Evolutionary conservation across 2,113 vertebrate species (phyloP), one percentile per base, ranked within the genome.

Genomic region (Ellobius talpinus): DNA sequence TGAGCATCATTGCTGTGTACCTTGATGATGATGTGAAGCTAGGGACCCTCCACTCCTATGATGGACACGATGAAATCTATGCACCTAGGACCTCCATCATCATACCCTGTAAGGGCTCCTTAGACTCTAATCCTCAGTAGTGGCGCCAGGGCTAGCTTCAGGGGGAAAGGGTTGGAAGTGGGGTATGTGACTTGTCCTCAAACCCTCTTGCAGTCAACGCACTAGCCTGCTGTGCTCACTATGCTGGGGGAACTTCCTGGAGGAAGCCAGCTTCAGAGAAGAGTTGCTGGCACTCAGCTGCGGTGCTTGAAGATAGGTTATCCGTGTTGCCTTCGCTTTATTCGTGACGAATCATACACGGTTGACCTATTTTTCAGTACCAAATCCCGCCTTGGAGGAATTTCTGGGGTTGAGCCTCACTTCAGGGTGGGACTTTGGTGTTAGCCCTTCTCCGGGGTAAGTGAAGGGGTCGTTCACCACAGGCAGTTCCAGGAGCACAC

Each of bases 251-350:
- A n/a, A 45, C 92, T 74, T 90, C 72, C 76, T 24, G 70, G 79
- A 96, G 95, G 81, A 92, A 90, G 92, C 95, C 66, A 16, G 31
- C 92, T 92, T 39, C 70, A 87, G 82, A 89, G 95, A 92, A 68
- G 86, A 97, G 72, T 47, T 68, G 87, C 39, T 5, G 21, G 65
- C 19, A 65, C 63, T 61, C 0, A 26, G 0, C 5, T 7, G 17
- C 2, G n/a, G 88, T 31, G 9, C 96, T 95, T 73, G 85, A 74
- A 91, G 42, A 88, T 91, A 97, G 97, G 96, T 95, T 89, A 90
- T 96, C 91, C 87, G 73, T 93, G 96, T 97, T 76, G 94, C 95
- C 96, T 96, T 97, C 86, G n/a, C 91, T 96, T 77, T 70, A 74
- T 66, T 52, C 10, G 82, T 96, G 91, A 79, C 47, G 78, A 96